phyloP scores from a whole-genome alignment of 2,113 vertebrate species.

The Protobothrops mucrosquamatus region DNA sequence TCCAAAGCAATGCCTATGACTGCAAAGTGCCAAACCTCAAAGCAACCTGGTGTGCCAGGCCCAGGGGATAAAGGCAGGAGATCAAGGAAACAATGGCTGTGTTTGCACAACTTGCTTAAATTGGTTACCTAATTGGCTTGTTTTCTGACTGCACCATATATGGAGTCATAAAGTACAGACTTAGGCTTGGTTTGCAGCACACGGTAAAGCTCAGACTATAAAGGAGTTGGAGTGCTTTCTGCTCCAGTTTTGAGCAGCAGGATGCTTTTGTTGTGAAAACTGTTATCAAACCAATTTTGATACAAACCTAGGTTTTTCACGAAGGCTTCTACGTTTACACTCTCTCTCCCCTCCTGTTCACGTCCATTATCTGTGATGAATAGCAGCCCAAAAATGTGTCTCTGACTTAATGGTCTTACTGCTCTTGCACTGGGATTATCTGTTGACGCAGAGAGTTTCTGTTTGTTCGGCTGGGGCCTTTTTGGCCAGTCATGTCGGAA shows the following conservation, averaged over 20 bases:
- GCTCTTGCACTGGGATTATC: not conserved
- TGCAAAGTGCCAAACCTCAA: not conserved
- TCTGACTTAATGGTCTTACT: not conserved
- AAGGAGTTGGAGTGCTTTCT: not conserved
- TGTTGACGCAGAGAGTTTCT: not conserved
- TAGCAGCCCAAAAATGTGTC: not conserved
- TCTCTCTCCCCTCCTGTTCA: not conserved
- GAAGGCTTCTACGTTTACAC: not conserved
- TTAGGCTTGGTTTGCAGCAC: not conserved
- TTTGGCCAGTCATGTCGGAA: not conserved
- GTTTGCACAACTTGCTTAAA: not conserved
- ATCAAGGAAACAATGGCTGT: too few relatives aligned
- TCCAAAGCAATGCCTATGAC: not conserved
- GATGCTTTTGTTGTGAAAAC: not conserved
- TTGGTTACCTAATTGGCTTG: not conserved
- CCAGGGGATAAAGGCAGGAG: not conserved
- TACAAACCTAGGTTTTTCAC: too few relatives aligned
- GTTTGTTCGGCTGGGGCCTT: conserved; percentile 6
- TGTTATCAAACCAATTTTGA: not conserved
- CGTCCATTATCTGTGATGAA: not conserved
- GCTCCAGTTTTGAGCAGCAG: too few relatives aligned
- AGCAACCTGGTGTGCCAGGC: not conserved
- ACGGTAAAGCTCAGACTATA: too few relatives aligned
- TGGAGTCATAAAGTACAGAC: not conserved
- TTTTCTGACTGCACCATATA: not conserved